Base-by-base conservation (phyloP, 2,888 invertebrate species). In the Zeuzera pyrina region DNA sequence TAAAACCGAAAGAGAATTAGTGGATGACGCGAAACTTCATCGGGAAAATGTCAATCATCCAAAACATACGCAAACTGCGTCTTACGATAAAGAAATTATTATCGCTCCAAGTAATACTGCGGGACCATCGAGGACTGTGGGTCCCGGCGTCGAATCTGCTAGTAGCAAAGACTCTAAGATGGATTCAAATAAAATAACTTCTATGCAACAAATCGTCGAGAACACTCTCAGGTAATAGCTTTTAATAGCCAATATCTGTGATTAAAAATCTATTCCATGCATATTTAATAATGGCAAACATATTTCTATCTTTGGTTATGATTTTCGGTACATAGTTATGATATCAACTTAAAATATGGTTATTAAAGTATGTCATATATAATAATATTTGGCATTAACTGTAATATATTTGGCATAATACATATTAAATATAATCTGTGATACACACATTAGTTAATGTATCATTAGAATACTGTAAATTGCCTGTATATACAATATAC, bases 181-280 rank as follows among this genome's bases (percentile, higher is more conserved):
- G 84, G 84, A 84, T 62, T 64, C 74, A 15, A 62, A 56, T 49
- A 79, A 78, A 71, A 66, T 81, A 58, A 66, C 74, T 56, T 81
- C 81, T 41, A 86, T 88, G 76, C 87, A 87, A 48, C 85, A 86
- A 60, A 85, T 88, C 61, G 86, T 88, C 46, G 88, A 88, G 60
- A 87, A 87, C 60, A 85, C 87, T 55, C 83, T 88, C 57, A 87
- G 88, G 88, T 88, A 79, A 38, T 53, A 37, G 29, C 32, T 43
- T 38, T 44, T 12, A 11, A 8, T 22, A 10, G 3, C 11, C 4
- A 11, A n/a, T 22, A 22, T n/a, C 11, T 22, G 4, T 2, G 3
- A 3, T n/a, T 22, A 10, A 22, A n/a, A 22, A n/a, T 22, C 11
- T 22, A 11, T 6, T 22, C 4, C 11, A 4, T 22, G 10, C 22